A percentile compares a stretch with the other conserved stretches of the same genome.
Conservation (phyloP, 23 tunicate species). For the Styela clava region DNA sequence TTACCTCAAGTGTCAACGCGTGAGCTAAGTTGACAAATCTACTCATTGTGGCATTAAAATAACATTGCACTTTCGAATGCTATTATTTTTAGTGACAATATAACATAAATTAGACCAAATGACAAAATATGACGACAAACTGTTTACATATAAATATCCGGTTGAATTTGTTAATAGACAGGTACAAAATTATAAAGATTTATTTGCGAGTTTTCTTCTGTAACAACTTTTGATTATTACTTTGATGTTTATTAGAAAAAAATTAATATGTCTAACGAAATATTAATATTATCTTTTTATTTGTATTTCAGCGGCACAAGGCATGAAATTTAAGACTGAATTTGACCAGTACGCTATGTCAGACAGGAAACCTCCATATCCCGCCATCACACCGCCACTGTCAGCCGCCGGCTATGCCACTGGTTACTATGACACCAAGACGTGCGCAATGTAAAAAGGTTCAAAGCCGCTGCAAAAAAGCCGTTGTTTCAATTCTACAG, state of each 20-base stretch:
- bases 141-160: no score
- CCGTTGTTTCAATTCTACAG: not conserved
- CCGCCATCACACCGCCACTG: slow-evolving; percentile 55
- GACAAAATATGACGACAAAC: no score
- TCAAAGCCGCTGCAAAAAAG: not conserved
- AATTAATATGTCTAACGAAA: no score
- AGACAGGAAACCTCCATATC: slow-evolving; percentile 82
- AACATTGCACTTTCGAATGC: not conserved
- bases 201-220: no score
- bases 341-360: slow-evolving; percentile 55
- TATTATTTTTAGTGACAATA: no score
- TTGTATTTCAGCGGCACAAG: slow-evolving; percentile 48
- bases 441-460: slow-evolving; percentile 72
- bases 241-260: no score
- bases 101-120: no score
- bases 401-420: slow-evolving; percentile 67
- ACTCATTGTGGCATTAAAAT: not conserved
- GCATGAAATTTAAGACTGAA: slow-evolving; percentile 86
- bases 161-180: no score
- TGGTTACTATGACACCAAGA: slow-evolving; percentile 77
- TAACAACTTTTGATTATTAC: no score
- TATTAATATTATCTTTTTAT: not conserved
- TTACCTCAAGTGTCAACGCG: no score
- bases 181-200: no score
- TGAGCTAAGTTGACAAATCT: not conserved